Evolutionary conservation across 1,140 invertebrate genomes (phyloP), one percentile per base, ranked within the genome.

Genomic region (Atopsyche davidsoni): DNA sequence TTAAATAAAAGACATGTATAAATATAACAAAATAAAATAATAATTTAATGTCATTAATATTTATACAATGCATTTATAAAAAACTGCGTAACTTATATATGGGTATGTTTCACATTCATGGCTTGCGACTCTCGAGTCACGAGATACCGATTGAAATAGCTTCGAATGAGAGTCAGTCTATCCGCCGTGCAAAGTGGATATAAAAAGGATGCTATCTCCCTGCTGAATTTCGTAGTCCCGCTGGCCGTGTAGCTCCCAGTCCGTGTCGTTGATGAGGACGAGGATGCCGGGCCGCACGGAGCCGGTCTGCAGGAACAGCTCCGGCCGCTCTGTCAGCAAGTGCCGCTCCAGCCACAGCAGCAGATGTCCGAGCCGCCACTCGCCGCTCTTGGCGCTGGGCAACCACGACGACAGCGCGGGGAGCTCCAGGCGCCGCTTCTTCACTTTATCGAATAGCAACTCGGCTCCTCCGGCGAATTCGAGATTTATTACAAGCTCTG

Each of bases 181-280:
- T 41, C 78, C 78, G 0, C 78, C 78, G 53, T 80, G 78, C n/a
- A 80, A 53, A 0, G 78, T 80, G 0, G 78, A 80, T 64, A 80
- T 79, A 18, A 80, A 80, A 23, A 75, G 64, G 4, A 80, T 68
- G 4, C 62, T 67, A 46, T 80, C 78, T 35, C 67, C 70, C 2
- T 59, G 54, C 32, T 79, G 66, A 22, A 80, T 31, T 49, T 75
- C 66, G 58, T 79, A 80, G 0, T 75, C 68, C 0, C 77, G 46
- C 57, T 77, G 75, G 2, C 75, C 77, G 63, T 85, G 64, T 18
- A 96, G 67, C 72, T 96, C 92, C 92, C 92, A 97, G 66, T 97
- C 93, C 1, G 83, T 76, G 59, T 96, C 92, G 64, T 97, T 96
- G 4, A 97, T 79, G 2, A 97, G 67, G 2, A 96, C 91, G 24